Conservation (phyloP, 1,140 invertebrate species). For the Solenopsis fugax region DNA sequence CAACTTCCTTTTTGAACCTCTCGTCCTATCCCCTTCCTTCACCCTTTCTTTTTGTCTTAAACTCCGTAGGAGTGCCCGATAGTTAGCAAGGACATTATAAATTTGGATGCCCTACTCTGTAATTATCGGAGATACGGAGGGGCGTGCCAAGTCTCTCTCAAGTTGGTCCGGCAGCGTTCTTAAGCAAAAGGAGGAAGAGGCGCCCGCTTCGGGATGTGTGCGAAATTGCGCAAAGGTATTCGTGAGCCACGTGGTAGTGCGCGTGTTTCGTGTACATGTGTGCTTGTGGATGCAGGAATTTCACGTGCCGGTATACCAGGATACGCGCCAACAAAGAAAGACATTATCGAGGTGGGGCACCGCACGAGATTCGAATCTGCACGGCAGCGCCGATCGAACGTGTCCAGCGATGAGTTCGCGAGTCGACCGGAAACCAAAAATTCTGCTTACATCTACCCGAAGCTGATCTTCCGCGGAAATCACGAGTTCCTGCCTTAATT, state of each 20-base stretch:
- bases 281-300: slow-evolving; percentile 29
- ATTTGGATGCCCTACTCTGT: slow-evolving; percentile 74
- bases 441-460: not conserved
- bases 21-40: not conserved
- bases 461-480: slow-evolving; percentile 6
- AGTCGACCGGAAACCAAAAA: not conserved
- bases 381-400: slow-evolving; percentile 33
- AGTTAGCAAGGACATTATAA: slow-evolving; percentile 79
- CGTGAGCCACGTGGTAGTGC: slow-evolving; percentile 27
- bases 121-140: slow-evolving; percentile 74
- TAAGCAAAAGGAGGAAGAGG: not conserved
- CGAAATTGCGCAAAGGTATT: slow-evolving; percentile 54
- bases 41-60: slow-evolving; percentile 10
- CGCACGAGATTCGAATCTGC: slow-evolving; percentile 68
- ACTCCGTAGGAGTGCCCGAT: slow-evolving; percentile 71
- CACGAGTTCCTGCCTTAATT: not conserved
- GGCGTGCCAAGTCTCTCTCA: slow-evolving; percentile 64
- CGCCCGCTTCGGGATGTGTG: slow-evolving; percentile 40
- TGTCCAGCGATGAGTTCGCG: not conserved
- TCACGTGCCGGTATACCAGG: slow-evolving; percentile 32
- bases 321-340: slow-evolving; percentile 62
- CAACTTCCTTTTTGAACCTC: slow-evolving; percentile 42
- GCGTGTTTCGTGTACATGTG: slow-evolving; percentile 6
- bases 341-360: slow-evolving; percentile 69
- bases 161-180: slow-evolving; percentile 49